Conservation (phyloP, 2,113 vertebrate species). For the Coreoperca whiteheadi region DNA sequence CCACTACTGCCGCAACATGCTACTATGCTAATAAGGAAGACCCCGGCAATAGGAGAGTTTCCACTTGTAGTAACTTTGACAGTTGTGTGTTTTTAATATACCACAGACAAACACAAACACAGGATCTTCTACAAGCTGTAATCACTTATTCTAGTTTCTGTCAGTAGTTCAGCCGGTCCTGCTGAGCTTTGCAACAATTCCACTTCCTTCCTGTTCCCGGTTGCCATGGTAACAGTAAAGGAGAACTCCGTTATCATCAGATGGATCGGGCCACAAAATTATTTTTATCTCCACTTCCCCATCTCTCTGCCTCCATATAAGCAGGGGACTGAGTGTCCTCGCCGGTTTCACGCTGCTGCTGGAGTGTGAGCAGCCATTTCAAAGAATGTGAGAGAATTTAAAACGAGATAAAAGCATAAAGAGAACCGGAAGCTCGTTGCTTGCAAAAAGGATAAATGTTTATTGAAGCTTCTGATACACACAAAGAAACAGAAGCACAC, state of each 20-base stretch:
- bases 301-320: slow-evolving; percentile 53
- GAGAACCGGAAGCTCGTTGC: neutral
- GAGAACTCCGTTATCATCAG: slow-evolving; percentile 66
- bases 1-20: slow-evolving; percentile 14
- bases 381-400: slow-evolving; percentile 20
- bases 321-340: slow-evolving; percentile 61
- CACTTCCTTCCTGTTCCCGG: slow-evolving; percentile 77
- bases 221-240: slow-evolving; percentile 73
- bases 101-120: neutral
- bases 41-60: neutral
- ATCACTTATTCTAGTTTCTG: slow-evolving; percentile 39
- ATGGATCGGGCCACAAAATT: slow-evolving; percentile 68
- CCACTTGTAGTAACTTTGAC: neutral
- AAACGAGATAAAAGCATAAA: slow-evolving; percentile 16
- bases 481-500: neutral
- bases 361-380: slow-evolving; percentile 27
- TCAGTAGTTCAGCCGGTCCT: slow-evolving; percentile 41
- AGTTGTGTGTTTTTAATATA: neutral
- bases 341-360: slow-evolving; percentile 56
- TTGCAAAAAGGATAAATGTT: neutral
- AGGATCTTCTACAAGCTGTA: neutral
- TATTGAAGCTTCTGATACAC: neutral
- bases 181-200: slow-evolving; percentile 77
- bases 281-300: slow-evolving; percentile 81
- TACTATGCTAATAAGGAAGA: slow-evolving; percentile 12